Percentiles rank a stretch among this genome's conserved stretches.
Conservation (phyloP, 2,888 invertebrate genomes). For the Copidosoma aretas region DNA sequence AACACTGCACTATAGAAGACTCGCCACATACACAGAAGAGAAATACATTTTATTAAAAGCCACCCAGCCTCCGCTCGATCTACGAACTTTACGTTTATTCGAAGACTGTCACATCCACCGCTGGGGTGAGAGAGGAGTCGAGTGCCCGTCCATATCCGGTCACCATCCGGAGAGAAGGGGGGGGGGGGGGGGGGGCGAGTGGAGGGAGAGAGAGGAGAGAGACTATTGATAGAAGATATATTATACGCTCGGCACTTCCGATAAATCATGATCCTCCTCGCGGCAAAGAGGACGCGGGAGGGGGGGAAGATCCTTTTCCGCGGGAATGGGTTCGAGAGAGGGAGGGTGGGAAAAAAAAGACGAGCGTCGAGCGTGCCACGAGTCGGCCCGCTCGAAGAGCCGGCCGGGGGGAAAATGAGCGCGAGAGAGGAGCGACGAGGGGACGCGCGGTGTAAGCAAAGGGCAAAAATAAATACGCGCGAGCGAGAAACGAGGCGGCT, state of each 20-base stretch:
- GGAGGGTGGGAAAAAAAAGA: not conserved
- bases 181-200: not conserved
- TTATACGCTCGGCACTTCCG: slow-evolving; percentile 28
- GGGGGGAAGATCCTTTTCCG: slow-evolving; percentile 5
- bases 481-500: slow-evolving; percentile 1
- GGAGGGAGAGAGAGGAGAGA: slow-evolving; percentile 13
- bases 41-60: no score
- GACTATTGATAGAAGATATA: slow-evolving; percentile 37
- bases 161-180: no score
- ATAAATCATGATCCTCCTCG: slow-evolving; percentile 25
- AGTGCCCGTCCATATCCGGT: no score
- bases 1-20: no score
- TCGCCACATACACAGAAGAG: no score
- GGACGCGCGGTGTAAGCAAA: not conserved
- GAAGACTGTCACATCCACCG: no score
- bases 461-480: not conserved
- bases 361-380: not conserved
- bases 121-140: no score
- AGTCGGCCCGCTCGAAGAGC: slow-evolving; percentile 20
- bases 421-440: no score
- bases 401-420: no score
- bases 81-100: no score
- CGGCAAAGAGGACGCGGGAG: not conserved
- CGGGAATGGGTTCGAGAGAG: not conserved
- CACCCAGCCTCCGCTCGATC: no score